phyloP scores from a whole-genome alignment of 2,797 vertebrate species.

The Myiotriccus ornatus region DNA sequence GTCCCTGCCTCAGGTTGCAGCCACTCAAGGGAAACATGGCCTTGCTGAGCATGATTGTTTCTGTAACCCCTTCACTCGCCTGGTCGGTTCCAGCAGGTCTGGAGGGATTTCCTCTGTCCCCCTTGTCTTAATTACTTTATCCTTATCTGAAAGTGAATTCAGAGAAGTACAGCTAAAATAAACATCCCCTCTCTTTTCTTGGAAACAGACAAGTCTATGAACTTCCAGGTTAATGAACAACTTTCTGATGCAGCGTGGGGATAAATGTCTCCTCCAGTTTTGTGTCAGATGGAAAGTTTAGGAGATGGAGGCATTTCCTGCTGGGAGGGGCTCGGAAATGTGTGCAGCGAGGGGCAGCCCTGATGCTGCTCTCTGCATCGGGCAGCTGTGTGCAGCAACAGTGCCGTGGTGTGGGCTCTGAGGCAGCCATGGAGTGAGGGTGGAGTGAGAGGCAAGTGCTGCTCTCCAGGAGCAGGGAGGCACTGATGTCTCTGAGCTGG shows the following conservation, averaged over 20 bases:
- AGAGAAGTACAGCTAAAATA: not conserved
- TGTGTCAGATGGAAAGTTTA: not conserved
- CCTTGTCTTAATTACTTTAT: not conserved
- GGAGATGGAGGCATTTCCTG: not conserved
- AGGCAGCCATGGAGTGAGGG: not conserved
- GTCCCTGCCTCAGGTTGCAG: not conserved
- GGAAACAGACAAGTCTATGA: rapidly evolving
- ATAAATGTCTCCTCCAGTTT: not conserved
- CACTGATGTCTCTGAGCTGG: not conserved
- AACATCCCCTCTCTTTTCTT: not conserved
- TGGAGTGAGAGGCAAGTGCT: not conserved
- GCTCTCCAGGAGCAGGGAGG: not conserved
- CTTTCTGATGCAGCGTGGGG: rapidly evolving
- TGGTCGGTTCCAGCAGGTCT: not conserved
- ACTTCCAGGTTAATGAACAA: slow-evolving; percentile 6
- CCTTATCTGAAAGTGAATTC: not conserved
- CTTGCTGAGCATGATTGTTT: rapidly evolving
- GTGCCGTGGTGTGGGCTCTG: rapidly evolving
- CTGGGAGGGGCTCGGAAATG: not conserved
- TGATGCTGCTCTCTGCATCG: not conserved
- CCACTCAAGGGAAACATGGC: not conserved
- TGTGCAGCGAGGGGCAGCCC: not conserved
- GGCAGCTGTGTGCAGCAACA: rapidly evolving
- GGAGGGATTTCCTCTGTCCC: not conserved
- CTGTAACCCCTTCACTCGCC: not conserved